These are phyloP conservation scores for Phyllostomus discolor DNA, from an alignment of 2,113 vertebrate genomes.

Conservation along the genomic window DNA sequence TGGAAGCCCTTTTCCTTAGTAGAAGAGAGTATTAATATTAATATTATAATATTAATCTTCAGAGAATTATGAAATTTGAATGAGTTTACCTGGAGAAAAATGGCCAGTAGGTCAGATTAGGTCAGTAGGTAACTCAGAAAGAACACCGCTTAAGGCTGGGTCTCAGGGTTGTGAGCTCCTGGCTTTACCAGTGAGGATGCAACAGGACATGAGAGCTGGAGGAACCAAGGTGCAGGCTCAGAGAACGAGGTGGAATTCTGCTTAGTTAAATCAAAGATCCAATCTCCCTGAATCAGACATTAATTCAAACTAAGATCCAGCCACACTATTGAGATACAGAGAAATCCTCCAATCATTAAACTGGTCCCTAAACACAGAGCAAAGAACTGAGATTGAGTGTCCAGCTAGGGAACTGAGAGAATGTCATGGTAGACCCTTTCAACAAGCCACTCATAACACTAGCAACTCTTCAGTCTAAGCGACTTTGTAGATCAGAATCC, in stretches of 20 bases:
- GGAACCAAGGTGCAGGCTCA: not conserved
- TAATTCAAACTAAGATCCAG: conserved; percentile 20
- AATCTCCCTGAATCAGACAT: not conserved
- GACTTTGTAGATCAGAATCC: not conserved
- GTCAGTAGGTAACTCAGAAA: not conserved
- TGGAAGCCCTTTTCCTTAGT: not conserved
- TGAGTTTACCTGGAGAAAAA: not conserved
- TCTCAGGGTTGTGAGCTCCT: not conserved
- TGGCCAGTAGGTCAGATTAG: not conserved
- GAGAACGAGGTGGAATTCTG: not conserved
- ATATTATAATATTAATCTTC: not conserved
- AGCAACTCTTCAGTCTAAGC: not conserved
- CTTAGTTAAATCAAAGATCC: not conserved
- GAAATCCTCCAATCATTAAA: not conserved
- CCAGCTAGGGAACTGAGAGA: not conserved
- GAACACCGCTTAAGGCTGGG: not conserved
- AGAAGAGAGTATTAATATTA: not conserved
- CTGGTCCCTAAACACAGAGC: not conserved
- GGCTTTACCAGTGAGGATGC: not conserved
- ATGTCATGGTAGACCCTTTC: not conserved
- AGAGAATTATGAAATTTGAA: not conserved
- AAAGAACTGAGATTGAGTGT: not conserved
- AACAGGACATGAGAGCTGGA: not conserved
- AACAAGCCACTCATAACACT: not conserved
- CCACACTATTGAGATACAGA: not conserved